A percentile compares a stretch with the other conserved stretches of the same genome.
phyloP scores from a whole-genome alignment of 2,888 invertebrate genomes.

The Ramazzottius varieornatus region DNA sequence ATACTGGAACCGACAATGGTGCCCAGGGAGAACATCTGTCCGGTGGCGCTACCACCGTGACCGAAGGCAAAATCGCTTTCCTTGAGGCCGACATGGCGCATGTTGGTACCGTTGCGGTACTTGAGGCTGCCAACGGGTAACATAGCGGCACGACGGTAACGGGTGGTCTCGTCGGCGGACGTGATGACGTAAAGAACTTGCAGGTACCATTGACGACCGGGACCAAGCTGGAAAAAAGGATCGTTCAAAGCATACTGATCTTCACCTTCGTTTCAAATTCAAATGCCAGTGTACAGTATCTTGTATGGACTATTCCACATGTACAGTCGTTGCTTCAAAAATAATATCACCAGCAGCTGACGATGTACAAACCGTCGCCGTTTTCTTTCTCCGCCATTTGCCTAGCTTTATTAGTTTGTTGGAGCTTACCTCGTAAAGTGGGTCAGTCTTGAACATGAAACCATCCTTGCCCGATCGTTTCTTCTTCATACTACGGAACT shows the following conservation, averaged over 20 bases:
- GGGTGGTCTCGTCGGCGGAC: conserved; percentile 11
- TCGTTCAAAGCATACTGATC: background rate
- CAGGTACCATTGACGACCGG: conserved; percentile 23
- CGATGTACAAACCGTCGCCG: no score
- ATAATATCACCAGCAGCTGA: no score
- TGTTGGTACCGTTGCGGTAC: conserved; percentile 2
- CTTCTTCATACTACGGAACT: conserved; percentile 10
- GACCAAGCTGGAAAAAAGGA: conserved; percentile 15
- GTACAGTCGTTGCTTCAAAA: no score
- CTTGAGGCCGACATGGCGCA: background rate
- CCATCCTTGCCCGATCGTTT: background rate
- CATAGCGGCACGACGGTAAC: background rate
- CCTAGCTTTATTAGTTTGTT: background rate
- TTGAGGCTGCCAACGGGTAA: background rate
- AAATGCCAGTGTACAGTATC: no score
- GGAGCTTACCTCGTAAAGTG: background rate
- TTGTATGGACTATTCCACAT: no score
- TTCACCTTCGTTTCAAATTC: background rate
- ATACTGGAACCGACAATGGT: background rate
- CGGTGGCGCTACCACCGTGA: background rate
- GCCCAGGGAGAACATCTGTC: background rate
- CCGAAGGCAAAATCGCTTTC: background rate
- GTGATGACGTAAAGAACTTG: conserved; percentile 21
- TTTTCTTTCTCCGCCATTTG: no score
- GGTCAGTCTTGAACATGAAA: background rate